Base-by-base conservation (phyloP, 2,888 invertebrate genomes). In the Brenthis hecate region DNA sequence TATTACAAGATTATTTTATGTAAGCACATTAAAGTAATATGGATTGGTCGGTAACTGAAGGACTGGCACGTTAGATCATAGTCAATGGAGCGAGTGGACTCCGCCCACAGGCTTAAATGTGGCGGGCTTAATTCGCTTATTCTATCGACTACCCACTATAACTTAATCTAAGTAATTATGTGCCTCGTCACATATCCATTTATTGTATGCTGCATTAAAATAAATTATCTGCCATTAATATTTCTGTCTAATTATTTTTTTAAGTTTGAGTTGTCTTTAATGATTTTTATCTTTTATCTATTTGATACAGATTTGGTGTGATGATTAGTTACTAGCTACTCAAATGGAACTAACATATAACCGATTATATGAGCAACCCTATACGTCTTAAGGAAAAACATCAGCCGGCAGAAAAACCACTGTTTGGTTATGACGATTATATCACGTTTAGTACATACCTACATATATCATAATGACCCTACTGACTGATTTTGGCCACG, bases 91-190 rank as follows among this genome's bases (percentile, higher is more conserved):
- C 56, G 64, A 64, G 63, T 16, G n/a, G 47, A 54, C 68, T 57
- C 57, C 68, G 64, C 68, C 68, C 64, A 50, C 58, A 14, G 54
- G 48, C 66, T 60, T 54, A 60, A 53, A 43, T 58, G 43, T 50
- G 36, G 36, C n/a, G 23, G 55, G 66, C 54, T 60, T 54, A 66
- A 55, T 60, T 32, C 36, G 16, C 53, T 48, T 60, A 28, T 54
- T 50, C 47, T 47, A 66, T 32, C 58, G 60, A 14, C 47, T 66
- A 32, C 58, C 58, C 28, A 19, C 60, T 48, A 28, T 60, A 60
- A 66, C 66, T 66, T 60, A 60, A 66, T 66, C 66, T 66, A n/a
- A 32, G 47, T 66, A 66, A 60, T 62, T 62, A 43, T 53, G 36
- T 62, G 53, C 43, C 62, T 53, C 36, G 62, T 62, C 36, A 62